phyloP scores from a whole-genome alignment of 2,888 invertebrate species.

The Drepana falcataria region DNA sequence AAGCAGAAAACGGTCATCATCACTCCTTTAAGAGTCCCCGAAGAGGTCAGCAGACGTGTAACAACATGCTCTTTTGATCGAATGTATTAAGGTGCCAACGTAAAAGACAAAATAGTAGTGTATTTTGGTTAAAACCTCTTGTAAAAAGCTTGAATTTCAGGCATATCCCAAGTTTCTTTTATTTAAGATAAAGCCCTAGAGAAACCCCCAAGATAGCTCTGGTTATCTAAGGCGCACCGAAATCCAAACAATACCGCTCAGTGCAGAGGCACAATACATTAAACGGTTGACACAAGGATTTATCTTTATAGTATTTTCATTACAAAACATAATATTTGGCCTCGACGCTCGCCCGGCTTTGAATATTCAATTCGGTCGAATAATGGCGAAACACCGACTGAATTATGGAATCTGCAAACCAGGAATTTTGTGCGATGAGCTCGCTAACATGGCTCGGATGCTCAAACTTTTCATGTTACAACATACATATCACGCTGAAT shows the following conservation, averaged over 20 bases:
- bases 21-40: too few species aligned
- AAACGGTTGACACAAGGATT: constrained; percentile 20
- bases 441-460: constrained; percentile 17
- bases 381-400: constrained; percentile 36
- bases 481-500: too few species aligned
- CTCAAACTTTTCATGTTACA: constrained; percentile 20
- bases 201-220: background rate
- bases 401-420: constrained; percentile 36
- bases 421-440: constrained; percentile 12
- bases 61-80: too few species aligned
- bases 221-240: constrained; percentile 8
- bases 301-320: constrained; percentile 31
- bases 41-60: too few species aligned
- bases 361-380: constrained; percentile 48
- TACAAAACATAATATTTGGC: constrained; percentile 20
- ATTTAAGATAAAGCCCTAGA: too few species aligned
- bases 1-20: too few species aligned
- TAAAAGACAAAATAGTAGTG: too few species aligned
- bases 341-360: constrained; percentile 19
- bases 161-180: too few species aligned
- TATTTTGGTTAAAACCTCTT: too few species aligned
- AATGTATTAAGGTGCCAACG: too few species aligned
- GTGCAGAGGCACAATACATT: constrained; percentile 12
- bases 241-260: constrained; percentile 9
- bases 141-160: too few species aligned